Percentiles rank a stretch among this genome's conserved stretches.
Conservation (phyloP, 1,140 invertebrate genomes). For the Trichomalopsis sarcophagae region DNA sequence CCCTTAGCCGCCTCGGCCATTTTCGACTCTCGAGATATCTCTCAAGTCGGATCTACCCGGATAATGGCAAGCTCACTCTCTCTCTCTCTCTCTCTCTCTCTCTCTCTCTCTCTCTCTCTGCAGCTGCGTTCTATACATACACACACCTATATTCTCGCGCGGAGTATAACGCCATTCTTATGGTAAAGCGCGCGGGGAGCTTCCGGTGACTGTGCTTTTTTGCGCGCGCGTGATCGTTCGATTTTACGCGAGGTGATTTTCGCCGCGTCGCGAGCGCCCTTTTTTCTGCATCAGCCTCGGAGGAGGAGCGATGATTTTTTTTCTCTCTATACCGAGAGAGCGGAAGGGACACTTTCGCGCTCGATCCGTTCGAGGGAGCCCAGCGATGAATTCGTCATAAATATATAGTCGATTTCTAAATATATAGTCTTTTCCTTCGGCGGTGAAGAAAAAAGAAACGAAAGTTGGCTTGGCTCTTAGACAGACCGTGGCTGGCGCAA, state of each 20-base stretch:
- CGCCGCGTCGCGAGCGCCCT: background rate
- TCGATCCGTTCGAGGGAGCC: constrained; percentile 20
- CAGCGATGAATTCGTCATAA: constrained; percentile 32
- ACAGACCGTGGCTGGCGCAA: background rate
- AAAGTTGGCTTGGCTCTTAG: background rate
- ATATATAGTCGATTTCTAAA: background rate
- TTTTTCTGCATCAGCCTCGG: background rate
- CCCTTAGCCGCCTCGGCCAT: constrained; percentile 71
- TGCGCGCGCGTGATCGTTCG: constrained; percentile 58
- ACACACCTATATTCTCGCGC: background rate
- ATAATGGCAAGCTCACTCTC: constrained; percentile 63
- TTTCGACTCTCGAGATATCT: constrained; percentile 70
- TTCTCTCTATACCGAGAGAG: background rate
- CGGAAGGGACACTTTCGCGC: constrained; percentile 15
- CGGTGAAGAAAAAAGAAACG: background rate
- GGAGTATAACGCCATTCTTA: constrained; percentile 45
- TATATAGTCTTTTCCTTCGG: background rate
- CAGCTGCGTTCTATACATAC: background rate
- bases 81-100: constrained; percentile 37
- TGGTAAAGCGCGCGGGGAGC: background rate
- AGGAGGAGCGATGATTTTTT: background rate
- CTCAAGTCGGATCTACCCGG: constrained; percentile 69
- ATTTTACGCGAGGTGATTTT: constrained; percentile 47
- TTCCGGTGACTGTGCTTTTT: constrained; percentile 43
- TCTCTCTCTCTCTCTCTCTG: constrained; percentile 34